Conservation (phyloP, 1,140 invertebrate genomes). For the Bathynomus jamesi region DNA sequence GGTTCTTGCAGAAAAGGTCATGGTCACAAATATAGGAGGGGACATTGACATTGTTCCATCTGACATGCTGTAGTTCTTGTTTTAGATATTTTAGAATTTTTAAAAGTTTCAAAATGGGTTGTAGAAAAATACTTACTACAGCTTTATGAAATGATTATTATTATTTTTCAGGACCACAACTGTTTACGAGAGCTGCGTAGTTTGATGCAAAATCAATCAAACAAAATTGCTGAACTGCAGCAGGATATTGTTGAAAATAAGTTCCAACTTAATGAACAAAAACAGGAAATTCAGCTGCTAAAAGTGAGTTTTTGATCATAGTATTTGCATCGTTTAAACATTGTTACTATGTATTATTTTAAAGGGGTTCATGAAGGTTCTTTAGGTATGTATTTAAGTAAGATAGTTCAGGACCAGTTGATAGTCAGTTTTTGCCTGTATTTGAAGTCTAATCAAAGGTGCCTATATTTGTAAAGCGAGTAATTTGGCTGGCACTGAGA, state of each 20-base stretch:
- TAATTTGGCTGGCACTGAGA: too few species aligned
- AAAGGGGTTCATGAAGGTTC: too few species aligned
- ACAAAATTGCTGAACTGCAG: conserved; percentile 74
- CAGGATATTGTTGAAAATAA: conserved; percentile 76
- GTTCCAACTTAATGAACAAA: conserved; percentile 77
- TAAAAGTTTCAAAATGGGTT: not conserved
- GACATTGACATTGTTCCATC: too few species aligned
- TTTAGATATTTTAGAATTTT: not conserved
- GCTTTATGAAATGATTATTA: not conserved
- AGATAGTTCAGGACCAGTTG: too few species aligned
- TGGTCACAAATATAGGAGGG: too few species aligned
- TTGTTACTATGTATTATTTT: too few species aligned
- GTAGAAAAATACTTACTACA: not conserved
- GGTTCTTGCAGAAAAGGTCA: too few species aligned
- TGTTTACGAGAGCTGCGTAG: conserved; percentile 78
- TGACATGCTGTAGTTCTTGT: not conserved
- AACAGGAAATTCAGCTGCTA: conserved; percentile 73
- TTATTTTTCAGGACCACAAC: conserved; percentile 63
- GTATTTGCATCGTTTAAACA: too few species aligned
- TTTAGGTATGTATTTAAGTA: too few species aligned
- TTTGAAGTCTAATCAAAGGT: too few species aligned
- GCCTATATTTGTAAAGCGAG: too few species aligned
- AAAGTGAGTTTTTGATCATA: conserved; percentile 54
- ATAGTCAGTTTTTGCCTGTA: too few species aligned
- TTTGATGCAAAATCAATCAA: conserved; percentile 75